Evolutionary conservation across 2,888 invertebrate genomes (phyloP).

Genomic region (Eupithecia dodoneata): DNA sequence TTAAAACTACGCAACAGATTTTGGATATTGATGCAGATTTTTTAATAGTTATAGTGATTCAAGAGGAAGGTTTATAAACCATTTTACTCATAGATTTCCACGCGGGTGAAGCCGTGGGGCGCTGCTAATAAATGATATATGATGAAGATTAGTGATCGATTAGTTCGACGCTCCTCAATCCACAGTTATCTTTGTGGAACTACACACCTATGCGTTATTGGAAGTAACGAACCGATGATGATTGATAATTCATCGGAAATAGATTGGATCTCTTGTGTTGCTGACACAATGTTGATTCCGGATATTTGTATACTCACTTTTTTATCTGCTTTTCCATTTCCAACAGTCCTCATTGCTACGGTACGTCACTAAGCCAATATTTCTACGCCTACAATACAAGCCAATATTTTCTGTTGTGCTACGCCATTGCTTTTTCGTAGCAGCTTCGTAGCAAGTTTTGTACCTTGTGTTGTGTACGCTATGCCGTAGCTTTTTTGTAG

Average conservation of each 20-base stretch:
- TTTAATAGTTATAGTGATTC: too few relatives aligned
- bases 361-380: background rate
- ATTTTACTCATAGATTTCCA: too few relatives aligned
- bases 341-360: background rate
- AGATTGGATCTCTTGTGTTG: background rate
- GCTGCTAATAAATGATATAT: too few relatives aligned
- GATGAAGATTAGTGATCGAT: too few relatives aligned
- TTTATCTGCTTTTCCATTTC: background rate
- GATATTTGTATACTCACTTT: background rate
- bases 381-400: too few relatives aligned
- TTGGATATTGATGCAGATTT: too few relatives aligned
- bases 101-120: too few relatives aligned
- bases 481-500: background rate
- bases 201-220: slow-evolving; percentile 1
- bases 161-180: background rate
- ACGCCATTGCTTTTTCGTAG: background rate
- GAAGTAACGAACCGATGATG: background rate
- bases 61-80: too few relatives aligned
- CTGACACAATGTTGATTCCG: background rate
- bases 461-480: background rate
- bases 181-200: background rate
- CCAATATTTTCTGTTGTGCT: background rate
- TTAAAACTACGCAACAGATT: too few relatives aligned
- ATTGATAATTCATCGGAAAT: slow-evolving; percentile 10
- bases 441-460: background rate